Evolutionary conservation across 2,113 vertebrate species (phyloP).

Genomic region (Hiodon alosoides): DNA sequence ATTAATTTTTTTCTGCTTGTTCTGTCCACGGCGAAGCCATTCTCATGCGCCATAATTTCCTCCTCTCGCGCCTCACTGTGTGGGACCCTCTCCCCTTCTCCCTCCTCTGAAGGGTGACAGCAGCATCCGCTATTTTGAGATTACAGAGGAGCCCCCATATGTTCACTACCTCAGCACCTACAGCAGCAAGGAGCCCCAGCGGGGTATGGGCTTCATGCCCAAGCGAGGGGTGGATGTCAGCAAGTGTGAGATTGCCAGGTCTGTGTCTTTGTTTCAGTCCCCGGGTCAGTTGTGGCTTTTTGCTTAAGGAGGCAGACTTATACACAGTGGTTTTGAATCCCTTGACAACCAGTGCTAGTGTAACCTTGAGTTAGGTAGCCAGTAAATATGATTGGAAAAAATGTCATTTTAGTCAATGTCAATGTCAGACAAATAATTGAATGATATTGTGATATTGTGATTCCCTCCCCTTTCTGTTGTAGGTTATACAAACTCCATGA

Average conservation of each 20-base stretch:
- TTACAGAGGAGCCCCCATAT: slow-evolving; percentile 83
- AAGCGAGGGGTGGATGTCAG: slow-evolving; percentile 91
- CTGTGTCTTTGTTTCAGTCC: slow-evolving; percentile 26
- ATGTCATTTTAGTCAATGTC: too few relatives aligned
- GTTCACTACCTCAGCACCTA: slow-evolving; percentile 95
- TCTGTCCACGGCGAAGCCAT: not conserved
- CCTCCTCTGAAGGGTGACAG: slow-evolving; percentile 80
- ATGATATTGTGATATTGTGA: not conserved
- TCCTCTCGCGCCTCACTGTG: not conserved
- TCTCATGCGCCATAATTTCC: not conserved
- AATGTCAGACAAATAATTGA: not conserved
- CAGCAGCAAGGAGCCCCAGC: slow-evolving; percentile 93
- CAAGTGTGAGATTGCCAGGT: slow-evolving; percentile 97
- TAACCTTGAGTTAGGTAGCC: not conserved
- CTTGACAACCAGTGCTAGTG: not conserved
- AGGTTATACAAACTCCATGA: slow-evolving; percentile 92
- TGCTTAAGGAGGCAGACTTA: too few relatives aligned
- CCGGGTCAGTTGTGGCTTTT: not conserved
- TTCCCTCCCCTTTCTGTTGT: not conserved
- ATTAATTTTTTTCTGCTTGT: not conserved
- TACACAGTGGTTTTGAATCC: too few relatives aligned
- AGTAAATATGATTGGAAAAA: not conserved
- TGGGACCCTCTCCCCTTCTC: not conserved
- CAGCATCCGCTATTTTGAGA: slow-evolving; percentile 95
- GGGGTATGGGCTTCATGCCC: slow-evolving; percentile 97